Evolutionary conservation across 2,113 vertebrate genomes (phyloP), one percentile per base, ranked within the genome.

Genomic region (Coturnix japonica): DNA sequence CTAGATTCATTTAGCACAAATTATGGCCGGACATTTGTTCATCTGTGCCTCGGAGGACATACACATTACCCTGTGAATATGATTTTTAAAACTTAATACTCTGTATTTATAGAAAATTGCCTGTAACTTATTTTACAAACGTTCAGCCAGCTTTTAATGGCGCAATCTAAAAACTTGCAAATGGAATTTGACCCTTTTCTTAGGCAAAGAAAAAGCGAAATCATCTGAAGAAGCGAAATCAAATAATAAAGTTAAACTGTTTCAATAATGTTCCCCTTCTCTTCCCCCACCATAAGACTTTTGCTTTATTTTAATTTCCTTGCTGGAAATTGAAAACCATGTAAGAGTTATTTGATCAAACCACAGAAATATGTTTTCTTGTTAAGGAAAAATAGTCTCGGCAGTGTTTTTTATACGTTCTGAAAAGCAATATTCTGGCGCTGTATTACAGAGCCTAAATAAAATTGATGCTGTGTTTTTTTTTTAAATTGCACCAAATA

Each of bases 231-330:
- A 76, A 87, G 67, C 51, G 43, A 76, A 91, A 89, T 93, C 78
- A 63, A 87, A 87, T 90, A 75, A 87, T 84, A 56, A 82, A 89
- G 73, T 89, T 66, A 69, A 91, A 87, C 74, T 70, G 26, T 87
- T 94, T 76, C 78, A n/a, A 35, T 91, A 85, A 89, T 87, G 81
- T 73, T 90, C 67, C 56, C 85, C 81, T 90, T 56, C 74, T 81
- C 46, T 57, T 79, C 28, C 64, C 56, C 64, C 46, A 37, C 56
- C 22, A 0, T 63, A 61, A 67, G 57, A 57, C 59, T 81, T 89
- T 83, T 74, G 41, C 64, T 95, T 91, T 90, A 78, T 93, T 95
- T 94, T 89, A 89, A 95, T 95, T 89, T 89, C 74, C 84, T 85
- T 81, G 17, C 71, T 96, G 81, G 84, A 94, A 95, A 95, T 90